Base-by-base conservation (phyloP, 1,140 invertebrate genomes). In the Helicoverpa zea region DNA sequence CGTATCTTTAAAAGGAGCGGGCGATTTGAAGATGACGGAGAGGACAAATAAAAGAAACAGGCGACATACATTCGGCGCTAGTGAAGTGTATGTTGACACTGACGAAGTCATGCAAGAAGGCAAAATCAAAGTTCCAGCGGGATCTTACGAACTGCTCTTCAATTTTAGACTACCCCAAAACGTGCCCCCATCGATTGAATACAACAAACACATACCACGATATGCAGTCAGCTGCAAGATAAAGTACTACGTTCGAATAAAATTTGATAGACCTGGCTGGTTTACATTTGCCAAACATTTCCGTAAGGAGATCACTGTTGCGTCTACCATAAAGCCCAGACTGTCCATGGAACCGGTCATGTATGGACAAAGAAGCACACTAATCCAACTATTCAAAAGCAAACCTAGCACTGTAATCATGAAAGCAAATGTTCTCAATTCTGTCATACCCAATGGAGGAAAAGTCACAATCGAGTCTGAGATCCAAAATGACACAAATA, bases 1-100 rank as follows among this genome's bases (percentile, higher is more conserved):
- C 23, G 72, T 86, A 0, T 88, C 87, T 1, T 14, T 89, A n/a
- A 87, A 88, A 83, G 88, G 88, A 0, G 80, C 49, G 14, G 88
- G 87, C 54, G 9, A 29, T 70, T 68, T 89, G 3, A 79, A 59
- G 18, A 16, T 85, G 64, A 72, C 29, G 78, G 59, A 76, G 52
- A 16, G 56, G 80, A 13, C 47, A 4, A 82, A 64, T 54, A 66
- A 81, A 23, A 68, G 66, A 51, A 35, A 73, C 0, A 76, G 35
- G 18, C n/a, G 58, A 49, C 18, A 13, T n/a, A 10, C 16, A 18
- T 68, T 79, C 52, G 13, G 10, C 18, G 13, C 7, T 23, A 76
- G 47, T 29, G 81, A 63, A 79, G 49, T 51, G 3, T 82, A 70
- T 63, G 66, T 82, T n/a, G 75, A 85, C 35, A 23, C 9, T 43